Evolutionary conservation across 2,797 vertebrate genomes (phyloP), one percentile per base, ranked within the genome.

Genomic region (Psittacula echo): DNA sequence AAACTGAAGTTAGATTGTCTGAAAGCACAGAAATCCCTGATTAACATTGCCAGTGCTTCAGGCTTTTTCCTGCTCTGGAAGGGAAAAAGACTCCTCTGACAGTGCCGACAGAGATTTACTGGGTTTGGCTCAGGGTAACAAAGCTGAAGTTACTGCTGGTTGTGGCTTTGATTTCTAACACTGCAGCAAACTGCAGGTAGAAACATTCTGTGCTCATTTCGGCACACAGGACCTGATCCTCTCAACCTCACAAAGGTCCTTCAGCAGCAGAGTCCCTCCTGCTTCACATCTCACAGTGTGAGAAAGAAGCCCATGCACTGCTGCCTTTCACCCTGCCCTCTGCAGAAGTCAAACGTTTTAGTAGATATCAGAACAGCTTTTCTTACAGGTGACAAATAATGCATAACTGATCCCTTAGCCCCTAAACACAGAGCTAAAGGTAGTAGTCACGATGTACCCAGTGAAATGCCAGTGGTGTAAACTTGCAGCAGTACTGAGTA

Each of bases 141-240:
- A 15, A 74, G 45, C 42, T 87, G 65, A 80, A 53, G 78, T 85
- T 89, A 53, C 61, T 73, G 56, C 64, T 4, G 17, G 48, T 75
- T 77, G 71, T 2, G 2, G 47, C 50, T 93, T 91, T 94, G 91
- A 96, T 96, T 97, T 95, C 90, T 94, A 84, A 50, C 83, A 77
- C 85, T 68, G 93, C 93, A 94, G 94, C 2, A 0, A 85, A 56
- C 44, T 71, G 94, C 85, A 58, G 89, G 74, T 61, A 84, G 85
- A 79, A 93, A 80, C 41, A 61, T 73, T 91, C 65, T 62, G 48
- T 30, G 42, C 66, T 77, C 9, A 1, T 94, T 83, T 75, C 3
- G 4, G 50, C 66, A 39, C 0, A 0, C 30, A 53, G 44, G 37
- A 23, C 30, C 41, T 18, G 11, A 53, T 82, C 32, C 21, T 42